Evolutionary conservation across 2,888 invertebrate genomes (phyloP), one percentile per base, ranked within the genome.

Genomic region (Hedychridium roseum): DNA sequence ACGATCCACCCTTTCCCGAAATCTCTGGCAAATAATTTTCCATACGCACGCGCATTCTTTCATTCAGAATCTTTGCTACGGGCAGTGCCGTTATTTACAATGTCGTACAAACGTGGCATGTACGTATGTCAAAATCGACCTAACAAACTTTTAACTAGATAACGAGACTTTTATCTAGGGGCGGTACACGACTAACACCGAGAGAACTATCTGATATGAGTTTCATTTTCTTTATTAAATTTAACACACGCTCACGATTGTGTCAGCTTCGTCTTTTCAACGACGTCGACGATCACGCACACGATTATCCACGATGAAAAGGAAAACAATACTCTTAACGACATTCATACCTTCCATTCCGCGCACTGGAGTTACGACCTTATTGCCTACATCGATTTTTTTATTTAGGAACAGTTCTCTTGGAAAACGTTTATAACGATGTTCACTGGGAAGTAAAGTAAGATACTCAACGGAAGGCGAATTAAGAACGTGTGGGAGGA

Each of bases 201-300:
- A 78, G 67, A 76, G 71, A 77, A 78, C 78, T 77, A 77, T 72
- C 67, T 78, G 78, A 79, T 79, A 78, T 78, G 78, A 76, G 75
- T 78, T 74, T 72, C 63, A 66, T 68, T 66, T 69, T 69, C 68
- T 45, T 43, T 43, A 57, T 43, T 32, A 38, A 45, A 44, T 46
- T 52, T 31, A 23, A 43, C 42, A 36, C 14, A n/a, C n/a, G n/a
- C n/a, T n/a, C n/a, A n/a, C n/a, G n/a, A n/a, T n/a, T n/a, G n/a
- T n/a, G n/a, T n/a, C n/a, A n/a, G n/a, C n/a, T n/a, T 48, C 51
- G 50, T 44, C 49, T 47, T 42, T 40, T 28, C 42, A 23, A 32
- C 27, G 28, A 20, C 21, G n/a, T n/a, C n/a, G n/a, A n/a, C n/a
- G n/a, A n/a, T n/a, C n/a, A n/a, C n/a, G n/a, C n/a, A n/a, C n/a